Percentiles rank a stretch among this genome's conserved stretches.
Evolutionary conservation across 2,113 vertebrate species (phyloP).

Genomic region (rat (Rattus norvegicus)): DNA sequence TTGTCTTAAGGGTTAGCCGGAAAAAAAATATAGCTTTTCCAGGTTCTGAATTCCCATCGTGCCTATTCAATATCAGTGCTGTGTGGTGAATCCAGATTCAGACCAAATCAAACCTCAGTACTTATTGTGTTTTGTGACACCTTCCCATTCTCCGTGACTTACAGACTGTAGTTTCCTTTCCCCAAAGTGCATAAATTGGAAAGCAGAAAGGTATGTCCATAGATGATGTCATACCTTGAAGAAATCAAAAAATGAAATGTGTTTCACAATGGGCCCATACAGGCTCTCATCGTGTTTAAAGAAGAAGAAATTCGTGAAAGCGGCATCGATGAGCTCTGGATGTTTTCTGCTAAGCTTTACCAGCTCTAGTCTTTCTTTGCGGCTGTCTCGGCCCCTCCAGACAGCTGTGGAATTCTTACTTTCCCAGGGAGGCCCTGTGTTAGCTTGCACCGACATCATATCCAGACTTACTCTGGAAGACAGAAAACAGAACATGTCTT

Average conservation of each 20-base stretch:
- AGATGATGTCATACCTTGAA: slow-evolving; percentile 92
- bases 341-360: slow-evolving; percentile 94
- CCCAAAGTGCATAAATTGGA: not conserved
- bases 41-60: not conserved
- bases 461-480: slow-evolving; percentile 95
- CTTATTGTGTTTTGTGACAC: not conserved
- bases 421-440: slow-evolving; percentile 93
- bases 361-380: slow-evolving; percentile 96
- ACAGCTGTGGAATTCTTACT: slow-evolving; percentile 94
- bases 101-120: not conserved
- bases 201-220: not conserved
- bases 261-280: slow-evolving; percentile 97
- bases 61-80: not conserved
- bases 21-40: not conserved
- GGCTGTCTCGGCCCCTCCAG: slow-evolving; percentile 98
- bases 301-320: slow-evolving; percentile 99
- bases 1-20: not conserved
- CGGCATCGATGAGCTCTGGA: slow-evolving; percentile 93
- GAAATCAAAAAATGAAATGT: slow-evolving; percentile 99
- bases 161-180: not conserved
- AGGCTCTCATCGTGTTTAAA: slow-evolving; percentile 96
- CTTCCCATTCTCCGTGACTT: not conserved
- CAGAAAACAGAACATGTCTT: slow-evolving; percentile 67
- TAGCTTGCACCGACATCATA: slow-evolving; percentile 98
- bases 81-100: not conserved